Percentiles rank a stretch among this genome's conserved stretches.
Evolutionary conservation across 1,140 invertebrate species (phyloP).

Genomic region (Dendrolimus punctatus): DNA sequence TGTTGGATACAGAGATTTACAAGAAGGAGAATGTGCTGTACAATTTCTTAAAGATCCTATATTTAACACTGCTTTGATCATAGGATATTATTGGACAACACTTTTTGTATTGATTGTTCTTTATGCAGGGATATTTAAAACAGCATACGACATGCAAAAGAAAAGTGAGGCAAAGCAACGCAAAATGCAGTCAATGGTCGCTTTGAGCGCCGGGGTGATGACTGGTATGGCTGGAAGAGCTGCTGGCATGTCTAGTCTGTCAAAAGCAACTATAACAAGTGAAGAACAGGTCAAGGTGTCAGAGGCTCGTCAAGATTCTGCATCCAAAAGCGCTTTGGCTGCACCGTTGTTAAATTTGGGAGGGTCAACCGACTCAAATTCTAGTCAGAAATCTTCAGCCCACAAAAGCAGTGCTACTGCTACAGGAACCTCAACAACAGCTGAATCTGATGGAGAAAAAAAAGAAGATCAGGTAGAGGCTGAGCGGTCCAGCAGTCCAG

Average conservation of each 20-base stretch:
- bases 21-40: constrained; percentile 93
- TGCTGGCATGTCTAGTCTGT: constrained; percentile 84
- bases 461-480: constrained; percentile 79
- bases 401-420: constrained; percentile 73
- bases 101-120: constrained; percentile 93
- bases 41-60: constrained; percentile 98
- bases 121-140: constrained; percentile 98
- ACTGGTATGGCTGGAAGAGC: constrained; percentile 90
- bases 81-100: constrained; percentile 98
- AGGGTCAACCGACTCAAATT: constrained; percentile 72
- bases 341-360: constrained; percentile 57
- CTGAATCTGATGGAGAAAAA: constrained; percentile 67
- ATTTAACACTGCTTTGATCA: constrained; percentile 98
- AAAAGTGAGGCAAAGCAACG: constrained; percentile 96
- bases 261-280: constrained; percentile 81
- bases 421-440: constrained; percentile 73
- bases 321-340: constrained; percentile 55
- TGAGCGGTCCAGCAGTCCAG: constrained; percentile 94
- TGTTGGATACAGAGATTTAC: constrained; percentile 90
- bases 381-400: constrained; percentile 76
- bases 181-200: constrained; percentile 95
- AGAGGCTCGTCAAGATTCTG: constrained; percentile 52
- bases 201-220: constrained; percentile 89
- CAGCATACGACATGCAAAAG: constrained; percentile 97
- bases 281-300: constrained; percentile 79